phyloP scores from a whole-genome alignment of 2,888 invertebrate genomes.

The Hirtodrosophila trivittata region DNA sequence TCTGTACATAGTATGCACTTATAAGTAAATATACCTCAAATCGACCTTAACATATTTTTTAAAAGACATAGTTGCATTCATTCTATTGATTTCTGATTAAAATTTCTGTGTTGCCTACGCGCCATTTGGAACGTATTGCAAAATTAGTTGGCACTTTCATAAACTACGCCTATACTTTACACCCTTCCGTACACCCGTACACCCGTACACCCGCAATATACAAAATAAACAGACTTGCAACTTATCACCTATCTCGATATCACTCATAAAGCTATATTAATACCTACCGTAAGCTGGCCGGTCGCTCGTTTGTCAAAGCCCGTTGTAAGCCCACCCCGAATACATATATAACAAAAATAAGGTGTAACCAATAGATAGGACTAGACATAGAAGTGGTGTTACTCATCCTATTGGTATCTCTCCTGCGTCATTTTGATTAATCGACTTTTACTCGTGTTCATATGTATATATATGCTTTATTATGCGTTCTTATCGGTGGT shows the following conservation, averaged over 20 bases:
- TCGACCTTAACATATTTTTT: constrained; percentile 30
- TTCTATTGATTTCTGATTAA: neutral
- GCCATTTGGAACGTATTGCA: constrained; percentile 38
- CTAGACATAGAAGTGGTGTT: constrained; percentile 20
- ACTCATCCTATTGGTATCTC: constrained; percentile 40
- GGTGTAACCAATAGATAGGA: neutral
- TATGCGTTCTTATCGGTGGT: constrained; percentile 2
- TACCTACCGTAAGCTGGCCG: constrained; percentile 21
- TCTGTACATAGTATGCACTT: too few relatives aligned
- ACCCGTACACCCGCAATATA: too few relatives aligned
- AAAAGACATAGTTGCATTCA: constrained; percentile 1
- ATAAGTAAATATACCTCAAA: constrained; percentile 9
- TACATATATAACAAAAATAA: constrained; percentile 12
- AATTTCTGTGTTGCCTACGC: constrained; percentile 36
- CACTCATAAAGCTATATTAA: constrained; percentile 37
- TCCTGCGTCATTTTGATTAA: constrained; percentile 56
- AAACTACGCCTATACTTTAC: neutral
- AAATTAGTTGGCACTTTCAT: constrained; percentile 18
- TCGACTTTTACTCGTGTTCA: constrained; percentile 20
- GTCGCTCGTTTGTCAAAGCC: constrained; percentile 50
- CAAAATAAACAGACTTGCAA: constrained; percentile 38
- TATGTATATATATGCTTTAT: constrained; percentile 10
- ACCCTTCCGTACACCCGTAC: too few relatives aligned
- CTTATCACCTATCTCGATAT: constrained; percentile 48
- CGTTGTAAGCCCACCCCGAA: constrained; percentile 26